phyloP scores from a whole-genome alignment of 2,888 invertebrate genomes.

The Ligdia adustata region DNA sequence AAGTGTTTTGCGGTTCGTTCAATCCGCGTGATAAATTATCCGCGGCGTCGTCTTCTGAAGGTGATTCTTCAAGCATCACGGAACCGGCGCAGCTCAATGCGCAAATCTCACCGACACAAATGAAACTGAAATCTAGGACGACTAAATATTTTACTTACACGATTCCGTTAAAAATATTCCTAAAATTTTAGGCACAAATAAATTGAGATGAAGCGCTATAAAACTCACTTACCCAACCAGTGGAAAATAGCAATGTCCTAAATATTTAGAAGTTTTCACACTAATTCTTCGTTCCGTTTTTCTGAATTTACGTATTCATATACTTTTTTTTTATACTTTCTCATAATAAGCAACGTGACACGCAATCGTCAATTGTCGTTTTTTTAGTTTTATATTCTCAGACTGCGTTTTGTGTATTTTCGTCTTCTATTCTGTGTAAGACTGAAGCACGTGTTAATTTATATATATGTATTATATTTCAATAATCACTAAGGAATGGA shows the following conservation, averaged over 20 bases:
- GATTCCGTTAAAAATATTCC: neutral
- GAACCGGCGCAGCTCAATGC: slow-evolving; percentile 77
- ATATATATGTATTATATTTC: no score
- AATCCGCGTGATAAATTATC: slow-evolving; percentile 17
- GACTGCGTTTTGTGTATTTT: no score
- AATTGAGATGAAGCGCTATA: no score
- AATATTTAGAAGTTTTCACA: neutral
- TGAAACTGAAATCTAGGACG: slow-evolving; percentile 60
- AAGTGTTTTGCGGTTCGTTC: slow-evolving; percentile 9
- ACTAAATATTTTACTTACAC: slow-evolving; percentile 43
- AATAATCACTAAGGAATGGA: no score
- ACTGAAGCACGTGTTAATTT: no score
- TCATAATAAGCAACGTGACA: no score
- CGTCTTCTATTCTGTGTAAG: no score
- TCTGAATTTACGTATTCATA: neutral
- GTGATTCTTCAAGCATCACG: slow-evolving; percentile 57
- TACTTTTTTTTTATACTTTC: no score
- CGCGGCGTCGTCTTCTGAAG: slow-evolving; percentile 32
- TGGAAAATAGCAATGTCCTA: no score
- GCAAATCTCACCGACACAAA: slow-evolving; percentile 71
- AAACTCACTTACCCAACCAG: no score
- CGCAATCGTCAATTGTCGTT: no score
- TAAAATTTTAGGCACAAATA: neutral
- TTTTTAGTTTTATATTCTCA: no score
- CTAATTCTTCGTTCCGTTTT: neutral